phyloP scores from a whole-genome alignment of 2,888 invertebrate species.

The Physocephala rufipes region DNA sequence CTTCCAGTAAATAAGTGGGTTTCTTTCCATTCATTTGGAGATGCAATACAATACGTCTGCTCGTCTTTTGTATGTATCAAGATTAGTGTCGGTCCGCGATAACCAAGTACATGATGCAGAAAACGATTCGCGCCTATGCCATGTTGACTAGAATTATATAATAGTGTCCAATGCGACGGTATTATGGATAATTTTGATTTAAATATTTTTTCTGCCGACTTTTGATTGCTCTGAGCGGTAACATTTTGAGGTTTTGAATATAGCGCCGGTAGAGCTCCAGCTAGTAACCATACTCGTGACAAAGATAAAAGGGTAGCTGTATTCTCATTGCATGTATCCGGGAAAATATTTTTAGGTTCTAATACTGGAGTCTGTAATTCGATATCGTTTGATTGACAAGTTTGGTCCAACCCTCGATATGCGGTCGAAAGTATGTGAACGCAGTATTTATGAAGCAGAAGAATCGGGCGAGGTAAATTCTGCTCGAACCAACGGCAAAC shows the following conservation, averaged over 20 bases:
- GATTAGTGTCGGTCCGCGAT: conserved; percentile 73
- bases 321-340: conserved; percentile 53
- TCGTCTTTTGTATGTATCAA: conserved; percentile 70
- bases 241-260: conserved; percentile 67
- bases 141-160: conserved; percentile 86
- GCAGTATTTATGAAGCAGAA: conserved; percentile 77
- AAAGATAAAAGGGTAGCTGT: conserved; percentile 68
- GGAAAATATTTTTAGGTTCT: conserved; percentile 69
- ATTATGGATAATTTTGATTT: conserved; percentile 74
- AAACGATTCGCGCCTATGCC: conserved; percentile 90
- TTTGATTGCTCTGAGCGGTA: conserved; percentile 52
- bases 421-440: conserved; percentile 67
- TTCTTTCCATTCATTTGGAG: conserved; percentile 86
- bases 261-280: conserved; percentile 72
- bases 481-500: conserved; percentile 84
- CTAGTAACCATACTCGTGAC: conserved; percentile 77
- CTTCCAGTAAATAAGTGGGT: conserved; percentile 86
- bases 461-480: conserved; percentile 79
- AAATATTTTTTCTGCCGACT: conserved; percentile 68
- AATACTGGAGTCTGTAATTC: conserved; percentile 81
- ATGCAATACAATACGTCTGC: conserved; percentile 79
- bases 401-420: conserved; percentile 69
- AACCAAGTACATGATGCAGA: conserved; percentile 81
- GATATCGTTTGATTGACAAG: conserved; percentile 67
- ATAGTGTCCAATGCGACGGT: conserved; percentile 83